Base-by-base conservation (phyloP, 2,888 invertebrate genomes). In the Microctonus aethiopoides region DNA sequence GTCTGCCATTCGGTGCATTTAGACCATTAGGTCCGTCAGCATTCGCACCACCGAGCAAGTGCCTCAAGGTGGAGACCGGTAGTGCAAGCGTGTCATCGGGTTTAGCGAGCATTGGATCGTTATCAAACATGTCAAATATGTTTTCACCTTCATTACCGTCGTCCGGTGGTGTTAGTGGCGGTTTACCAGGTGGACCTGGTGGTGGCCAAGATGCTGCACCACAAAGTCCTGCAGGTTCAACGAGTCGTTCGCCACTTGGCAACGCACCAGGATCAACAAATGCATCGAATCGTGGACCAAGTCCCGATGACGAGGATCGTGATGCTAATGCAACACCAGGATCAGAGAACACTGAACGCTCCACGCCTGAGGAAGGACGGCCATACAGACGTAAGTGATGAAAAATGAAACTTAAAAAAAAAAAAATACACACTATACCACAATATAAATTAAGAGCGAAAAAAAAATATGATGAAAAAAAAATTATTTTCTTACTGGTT, bases 21-120 rank as follows among this genome's bases (percentile, higher is more conserved):
- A 88, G 91, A 72, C 91, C 91, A 4, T 84, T 90, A 68, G 89
- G 91, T 70, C 89, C 90, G 68, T 92, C 92, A 80, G 92, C 92
- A 24, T 92, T 92, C 85, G 91, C 91, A 79, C 91, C 91, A 59
- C 92, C 92, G 51, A 84, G 84, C 78, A 92, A 92, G 87, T 92
- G 92, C 70, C 80, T 86, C 65, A 86, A 86, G 75, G 81, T 86
- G 68, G 86, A 86, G 71, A 83, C 84, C 72, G 82, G 80, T 70
- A 77, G 75, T 65, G 74, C 78, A 52, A 79, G 77, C 67, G 81
- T 83, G 22, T 82, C 85, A 22, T 78, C 83, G 36, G 84, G 85
- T n/a, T 73, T 86, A 36, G 81, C 86, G 36, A 84, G 84, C 69
- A 80, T 85, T 73, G 80, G 84, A 68, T 85, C 86, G 34, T 76